A percentile compares a stretch with the other conserved stretches of the same genome.
These are phyloP conservation scores for Erynnis tages DNA, from an alignment of 2,888 invertebrate species.

Conservation along the genomic window DNA sequence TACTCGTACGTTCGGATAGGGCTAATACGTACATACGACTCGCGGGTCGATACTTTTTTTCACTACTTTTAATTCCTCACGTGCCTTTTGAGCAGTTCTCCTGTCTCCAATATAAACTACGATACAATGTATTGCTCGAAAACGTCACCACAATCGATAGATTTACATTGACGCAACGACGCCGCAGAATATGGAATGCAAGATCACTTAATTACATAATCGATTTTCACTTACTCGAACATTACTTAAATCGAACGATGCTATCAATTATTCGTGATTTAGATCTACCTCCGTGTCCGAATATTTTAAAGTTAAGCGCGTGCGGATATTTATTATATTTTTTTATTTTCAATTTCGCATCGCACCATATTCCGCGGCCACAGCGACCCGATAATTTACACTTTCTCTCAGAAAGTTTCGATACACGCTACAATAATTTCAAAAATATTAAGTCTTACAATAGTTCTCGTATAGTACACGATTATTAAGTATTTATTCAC, in stretches of 20 bases:
- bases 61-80: slow-evolving; percentile 75
- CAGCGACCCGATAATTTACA: slow-evolving; percentile 12
- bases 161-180: slow-evolving; percentile 9
- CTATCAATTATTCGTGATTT: slow-evolving; percentile 21
- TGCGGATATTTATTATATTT: slow-evolving; percentile 10
- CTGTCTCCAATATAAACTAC: slow-evolving; percentile 50
- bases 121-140: slow-evolving; percentile 57
- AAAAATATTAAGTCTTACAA: slow-evolving; percentile 70
- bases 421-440: slow-evolving; percentile 64
- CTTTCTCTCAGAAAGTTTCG: slow-evolving; percentile 41
- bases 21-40: slow-evolving; percentile 46
- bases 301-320: slow-evolving; percentile 21
- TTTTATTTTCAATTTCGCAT: slow-evolving; percentile 3
- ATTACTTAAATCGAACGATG: slow-evolving; percentile 15
- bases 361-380: slow-evolving; percentile 15
- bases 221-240: slow-evolving; percentile 4
- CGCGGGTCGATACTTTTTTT: slow-evolving; percentile 43
- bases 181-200: slow-evolving; percentile 21
- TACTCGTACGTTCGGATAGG: slow-evolving; percentile 58
- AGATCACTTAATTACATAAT: background rate
- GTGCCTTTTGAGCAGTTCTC: slow-evolving; percentile 72
- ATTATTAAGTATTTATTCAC: slow-evolving; percentile 36
- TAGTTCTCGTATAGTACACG: slow-evolving; percentile 51
- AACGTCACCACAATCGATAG: slow-evolving; percentile 28
- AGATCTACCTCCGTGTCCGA: slow-evolving; percentile 20